Conservation (phyloP, 2,113 vertebrate species). For the Peromyscus polionotus region DNA sequence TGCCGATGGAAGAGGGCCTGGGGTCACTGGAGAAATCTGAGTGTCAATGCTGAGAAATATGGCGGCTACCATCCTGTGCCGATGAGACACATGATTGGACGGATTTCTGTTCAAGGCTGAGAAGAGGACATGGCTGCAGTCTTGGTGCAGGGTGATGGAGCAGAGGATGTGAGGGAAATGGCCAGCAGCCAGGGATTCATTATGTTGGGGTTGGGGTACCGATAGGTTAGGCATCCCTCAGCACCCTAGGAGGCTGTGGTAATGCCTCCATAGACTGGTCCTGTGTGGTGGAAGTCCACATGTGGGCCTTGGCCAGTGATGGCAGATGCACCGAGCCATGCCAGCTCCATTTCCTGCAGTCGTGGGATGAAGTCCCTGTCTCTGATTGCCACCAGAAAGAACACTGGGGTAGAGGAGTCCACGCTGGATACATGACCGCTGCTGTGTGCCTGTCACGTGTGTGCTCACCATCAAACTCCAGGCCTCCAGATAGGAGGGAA, state of each 20-base stretch:
- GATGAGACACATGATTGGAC: rapidly evolving
- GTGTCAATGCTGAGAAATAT: rapidly evolving
- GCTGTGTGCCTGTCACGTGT: background rate
- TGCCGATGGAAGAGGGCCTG: rapidly evolving
- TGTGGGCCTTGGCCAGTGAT: background rate
- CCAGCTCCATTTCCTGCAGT: background rate
- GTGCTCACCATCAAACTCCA: too few species aligned
- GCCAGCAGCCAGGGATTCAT: too few species aligned
- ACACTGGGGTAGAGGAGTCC: slow-evolving; percentile 34
- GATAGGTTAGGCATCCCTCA: rapidly evolving
- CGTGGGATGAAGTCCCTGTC: background rate
- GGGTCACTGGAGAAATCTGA: rapidly evolving
- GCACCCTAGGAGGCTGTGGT: rapidly evolving
- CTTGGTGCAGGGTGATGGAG: background rate
- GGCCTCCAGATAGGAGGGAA: rapidly evolving
- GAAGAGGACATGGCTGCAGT: rapidly evolving
- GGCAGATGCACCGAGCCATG: background rate
- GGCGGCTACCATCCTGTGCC: background rate
- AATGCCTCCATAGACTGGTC: background rate
- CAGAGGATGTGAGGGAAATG: rapidly evolving
- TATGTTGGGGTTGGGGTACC: rapidly evolving
- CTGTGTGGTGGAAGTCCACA: rapidly evolving
- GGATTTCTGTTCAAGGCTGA: background rate
- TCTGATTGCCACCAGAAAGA: slow-evolving; percentile 13
- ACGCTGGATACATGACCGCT: background rate